Percentiles rank a stretch among this genome's conserved stretches.
These are phyloP conservation scores for Scolopax rusticola DNA, from an alignment of 2,797 vertebrate genomes.

Conservation along the genomic window DNA sequence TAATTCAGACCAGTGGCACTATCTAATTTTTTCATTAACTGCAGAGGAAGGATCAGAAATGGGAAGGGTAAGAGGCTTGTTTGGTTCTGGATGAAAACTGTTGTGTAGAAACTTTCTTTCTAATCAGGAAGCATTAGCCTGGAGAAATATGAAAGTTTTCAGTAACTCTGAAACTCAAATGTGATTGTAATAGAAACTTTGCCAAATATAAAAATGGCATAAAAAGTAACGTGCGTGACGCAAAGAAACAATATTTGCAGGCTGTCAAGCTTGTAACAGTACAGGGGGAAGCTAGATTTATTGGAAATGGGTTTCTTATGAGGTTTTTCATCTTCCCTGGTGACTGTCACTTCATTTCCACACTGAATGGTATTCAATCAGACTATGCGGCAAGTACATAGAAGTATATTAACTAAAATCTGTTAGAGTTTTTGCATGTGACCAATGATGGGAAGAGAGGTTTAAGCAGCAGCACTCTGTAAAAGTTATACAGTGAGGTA, in stretches of 20 bases:
- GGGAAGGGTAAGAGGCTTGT: neutral
- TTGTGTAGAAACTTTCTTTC: neutral
- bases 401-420: neutral
- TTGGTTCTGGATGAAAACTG: neutral
- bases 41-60: neutral
- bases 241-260: constrained; percentile 5
- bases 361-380: constrained; percentile 40
- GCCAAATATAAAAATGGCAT: neutral
- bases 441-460: neutral
- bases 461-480: neutral
- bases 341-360: constrained; percentile 59
- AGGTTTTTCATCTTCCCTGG: constrained; percentile 57
- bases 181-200: constrained; percentile 20
- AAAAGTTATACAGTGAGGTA: neutral
- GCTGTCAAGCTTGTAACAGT: constrained; percentile 20
- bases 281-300: neutral
- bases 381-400: neutral
- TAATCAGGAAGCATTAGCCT: neutral
- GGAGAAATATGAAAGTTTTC: neutral
- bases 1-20: neutral
- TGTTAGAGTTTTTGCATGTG: neutral
- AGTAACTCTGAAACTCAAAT: neutral
- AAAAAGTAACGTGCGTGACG: neutral
- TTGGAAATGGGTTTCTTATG: neutral
- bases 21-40: neutral